These are phyloP conservation scores for Oasisia sp. DNA, from an alignment of 2,888 invertebrate genomes.

Conservation along the genomic window DNA sequence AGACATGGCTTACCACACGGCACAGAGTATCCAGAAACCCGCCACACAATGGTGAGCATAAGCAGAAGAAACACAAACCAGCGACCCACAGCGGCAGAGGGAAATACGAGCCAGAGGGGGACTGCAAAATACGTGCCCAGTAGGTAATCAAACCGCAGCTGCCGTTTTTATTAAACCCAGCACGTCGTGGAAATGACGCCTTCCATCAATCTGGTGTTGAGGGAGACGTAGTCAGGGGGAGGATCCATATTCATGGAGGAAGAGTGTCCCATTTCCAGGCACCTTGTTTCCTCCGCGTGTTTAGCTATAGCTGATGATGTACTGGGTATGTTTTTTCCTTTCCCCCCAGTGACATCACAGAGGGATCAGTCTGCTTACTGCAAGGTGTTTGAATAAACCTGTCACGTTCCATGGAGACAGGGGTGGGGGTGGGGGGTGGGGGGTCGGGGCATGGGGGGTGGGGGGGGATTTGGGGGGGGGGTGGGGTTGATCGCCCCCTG, in stretches of 20 bases:
- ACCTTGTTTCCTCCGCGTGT: not conserved
- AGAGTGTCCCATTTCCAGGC: not conserved
- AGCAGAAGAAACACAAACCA: not conserved
- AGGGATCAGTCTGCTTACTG: not conserved
- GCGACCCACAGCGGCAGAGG: not conserved
- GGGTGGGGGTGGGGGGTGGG: too few relatives aligned
- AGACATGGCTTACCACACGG: not conserved
- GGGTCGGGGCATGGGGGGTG: too few relatives aligned
- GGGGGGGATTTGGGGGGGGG: too few relatives aligned
- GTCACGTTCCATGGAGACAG: not conserved
- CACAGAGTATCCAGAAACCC: not conserved
- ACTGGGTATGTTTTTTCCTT: not conserved
- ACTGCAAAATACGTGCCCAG: not conserved
- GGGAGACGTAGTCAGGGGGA: not conserved
- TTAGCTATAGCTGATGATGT: not conserved
- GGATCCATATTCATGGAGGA: not conserved
- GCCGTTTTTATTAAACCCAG: not conserved
- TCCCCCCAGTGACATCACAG: not conserved
- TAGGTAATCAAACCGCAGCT: not conserved
- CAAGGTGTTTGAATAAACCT: not conserved
- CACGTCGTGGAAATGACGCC: not conserved
- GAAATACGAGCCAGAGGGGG: not conserved
- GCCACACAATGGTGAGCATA: not conserved
- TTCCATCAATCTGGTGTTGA: not conserved
- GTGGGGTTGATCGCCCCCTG: not conserved